Evolutionary conservation across 2,797 vertebrate species (phyloP).

Genomic region (Gambusia yucatana): DNA sequence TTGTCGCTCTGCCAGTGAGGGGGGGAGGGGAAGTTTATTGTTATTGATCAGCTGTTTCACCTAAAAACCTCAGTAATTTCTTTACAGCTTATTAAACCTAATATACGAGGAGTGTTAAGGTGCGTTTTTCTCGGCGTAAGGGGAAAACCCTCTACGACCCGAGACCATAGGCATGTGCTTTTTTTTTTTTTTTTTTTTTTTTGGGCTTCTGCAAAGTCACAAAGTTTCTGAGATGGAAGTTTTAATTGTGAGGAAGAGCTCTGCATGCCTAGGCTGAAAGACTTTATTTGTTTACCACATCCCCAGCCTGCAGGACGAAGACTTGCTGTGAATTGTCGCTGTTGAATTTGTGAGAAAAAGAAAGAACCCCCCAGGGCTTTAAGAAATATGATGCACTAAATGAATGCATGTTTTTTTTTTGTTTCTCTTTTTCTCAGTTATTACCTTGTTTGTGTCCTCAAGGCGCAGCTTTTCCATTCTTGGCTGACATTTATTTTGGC

Average conservation of each 20-base stretch:
- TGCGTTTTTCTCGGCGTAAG: slow-evolving; percentile 9
- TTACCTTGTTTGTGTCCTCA: slow-evolving; percentile 62
- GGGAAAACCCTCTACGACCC: slow-evolving; percentile 45
- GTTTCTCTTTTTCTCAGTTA: slow-evolving; percentile 33
- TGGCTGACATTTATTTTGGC: slow-evolving; percentile 77
- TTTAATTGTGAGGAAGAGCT: slow-evolving; percentile 22
- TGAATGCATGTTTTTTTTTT: slow-evolving; percentile 40
- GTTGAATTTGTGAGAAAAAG: slow-evolving; percentile 48
- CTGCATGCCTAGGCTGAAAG: slow-evolving; percentile 25
- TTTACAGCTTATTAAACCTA: slow-evolving; percentile 58
- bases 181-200: slow-evolving; percentile 1
- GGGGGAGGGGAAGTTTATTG: slow-evolving; percentile 12
- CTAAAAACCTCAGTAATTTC: slow-evolving; percentile 35
- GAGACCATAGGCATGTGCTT: slow-evolving; percentile 13
- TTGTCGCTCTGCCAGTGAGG: slow-evolving; percentile 27
- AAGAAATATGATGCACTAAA: slow-evolving; percentile 58
- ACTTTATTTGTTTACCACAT: slow-evolving; percentile 54
- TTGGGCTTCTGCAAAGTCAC: slow-evolving; percentile 44
- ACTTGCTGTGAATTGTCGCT: slow-evolving; percentile 31
- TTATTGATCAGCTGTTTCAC: slow-evolving; percentile 47
- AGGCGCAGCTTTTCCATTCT: slow-evolving; percentile 63
- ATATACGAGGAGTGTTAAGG: slow-evolving; percentile 38
- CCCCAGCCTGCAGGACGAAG: slow-evolving; percentile 36
- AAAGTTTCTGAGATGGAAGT: slow-evolving; percentile 48
- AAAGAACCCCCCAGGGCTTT: slow-evolving; percentile 27